Evolutionary conservation across 2,113 vertebrate genomes (phyloP).

Genomic region (Misgurnus anguillicaudatus): DNA sequence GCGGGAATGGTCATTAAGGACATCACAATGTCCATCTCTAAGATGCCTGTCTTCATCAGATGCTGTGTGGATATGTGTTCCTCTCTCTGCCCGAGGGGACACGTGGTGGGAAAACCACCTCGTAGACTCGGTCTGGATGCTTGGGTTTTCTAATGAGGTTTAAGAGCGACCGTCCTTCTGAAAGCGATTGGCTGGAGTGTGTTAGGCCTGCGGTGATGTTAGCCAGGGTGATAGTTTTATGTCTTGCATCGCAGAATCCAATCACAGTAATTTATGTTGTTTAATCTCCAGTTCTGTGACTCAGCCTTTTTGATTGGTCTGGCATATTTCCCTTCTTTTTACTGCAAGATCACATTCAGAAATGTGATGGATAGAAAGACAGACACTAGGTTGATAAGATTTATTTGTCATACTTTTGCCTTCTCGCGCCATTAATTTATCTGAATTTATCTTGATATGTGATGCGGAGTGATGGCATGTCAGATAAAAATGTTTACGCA

Average conservation of each 20-base stretch:
- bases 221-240: constrained; percentile 9
- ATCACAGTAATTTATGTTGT: constrained; percentile 19
- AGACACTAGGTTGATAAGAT: neutral
- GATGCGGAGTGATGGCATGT: too few species aligned
- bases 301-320: neutral
- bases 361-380: neutral
- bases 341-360: neutral
- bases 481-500: too few species aligned
- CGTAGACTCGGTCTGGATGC: constrained; percentile 39
- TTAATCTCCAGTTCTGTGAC: constrained; percentile 11
- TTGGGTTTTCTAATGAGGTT: constrained; percentile 44
- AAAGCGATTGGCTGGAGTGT: constrained; percentile 20
- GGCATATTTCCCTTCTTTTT: neutral
- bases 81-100: constrained; percentile 48
- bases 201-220: constrained; percentile 31
- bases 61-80: constrained; percentile 47
- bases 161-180: constrained; percentile 21
- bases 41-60: constrained; percentile 49
- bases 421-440: neutral
- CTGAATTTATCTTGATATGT: neutral
- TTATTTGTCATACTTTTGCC: neutral
- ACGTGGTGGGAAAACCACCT: constrained; percentile 43
- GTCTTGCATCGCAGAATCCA: constrained; percentile 12
- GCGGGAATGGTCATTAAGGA: constrained; percentile 62
- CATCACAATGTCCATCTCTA: constrained; percentile 62